Evolutionary conservation across 2,113 vertebrate species (phyloP), one percentile per base, ranked within the genome.

Genomic region (Thunnus maccoyii): DNA sequence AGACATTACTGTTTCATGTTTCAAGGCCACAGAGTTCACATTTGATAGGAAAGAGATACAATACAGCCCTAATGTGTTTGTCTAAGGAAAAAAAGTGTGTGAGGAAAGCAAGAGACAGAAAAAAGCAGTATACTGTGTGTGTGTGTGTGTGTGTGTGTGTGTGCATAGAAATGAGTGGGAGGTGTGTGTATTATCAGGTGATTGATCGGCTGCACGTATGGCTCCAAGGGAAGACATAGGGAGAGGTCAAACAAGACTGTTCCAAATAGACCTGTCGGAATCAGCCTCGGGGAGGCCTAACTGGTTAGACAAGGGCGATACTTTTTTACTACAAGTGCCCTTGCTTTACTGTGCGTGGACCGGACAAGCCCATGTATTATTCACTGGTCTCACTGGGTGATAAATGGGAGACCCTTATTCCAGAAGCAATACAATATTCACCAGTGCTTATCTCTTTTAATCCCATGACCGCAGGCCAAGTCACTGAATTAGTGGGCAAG

Each of bases 241-340:
- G 81, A 89, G 88, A 91, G 93, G 93, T 94, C 94, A 94, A 92
- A 93, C 80, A 86, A 92, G 92, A 91, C 85, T 80, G 80, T 94
- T 93, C 92, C 93, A 94, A 92, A 93, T 93, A 91, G 88, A 93
- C 90, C 89, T 92, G 92, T 92, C 88, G 75, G 88, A 86, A 79
- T 82, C 72, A 82, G 92, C 93, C 93, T 89, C 83, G 1, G 92
- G 94, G 88, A 80, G 88, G 75, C 78, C 84, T 79, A 90, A 90
- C 92, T 86, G 76, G 87, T 93, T 89, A 85, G 87, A 91, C 91
- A 91, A 91, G 92, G 91, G 88, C 89, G 58, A 90, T 82, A 80
- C 85, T 87, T 87, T 89, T 84, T 78, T 83, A 87, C 78, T 25
- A 76, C 83, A 87, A 86, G 85, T 85, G 89, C 89, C 92, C 92